phyloP scores from a whole-genome alignment of 2,113 vertebrate species.

The Leucopternis melanops region DNA sequence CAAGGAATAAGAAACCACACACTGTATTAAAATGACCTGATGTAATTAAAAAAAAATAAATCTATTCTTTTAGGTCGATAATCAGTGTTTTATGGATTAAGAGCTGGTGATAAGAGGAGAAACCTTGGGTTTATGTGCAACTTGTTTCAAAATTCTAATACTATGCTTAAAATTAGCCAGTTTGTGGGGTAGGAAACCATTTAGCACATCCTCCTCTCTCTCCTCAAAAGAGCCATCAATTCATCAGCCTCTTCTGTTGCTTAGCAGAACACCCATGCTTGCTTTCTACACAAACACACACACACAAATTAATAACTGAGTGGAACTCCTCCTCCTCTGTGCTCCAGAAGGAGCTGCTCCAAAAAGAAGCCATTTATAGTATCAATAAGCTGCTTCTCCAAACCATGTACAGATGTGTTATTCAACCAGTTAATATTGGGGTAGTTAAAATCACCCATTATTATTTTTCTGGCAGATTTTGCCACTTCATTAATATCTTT shows the following conservation, averaged over 20 bases:
- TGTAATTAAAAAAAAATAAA: background rate
- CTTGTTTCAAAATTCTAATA: background rate
- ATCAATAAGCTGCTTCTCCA: constrained; percentile 71
- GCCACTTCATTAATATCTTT: constrained; percentile 72
- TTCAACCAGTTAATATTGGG: constrained; percentile 71
- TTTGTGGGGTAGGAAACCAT: background rate
- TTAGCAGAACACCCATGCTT: constrained; percentile 55
- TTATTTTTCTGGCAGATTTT: constrained; percentile 74
- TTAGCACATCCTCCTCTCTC: background rate
- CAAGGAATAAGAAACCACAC: background rate
- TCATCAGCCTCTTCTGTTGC: background rate
- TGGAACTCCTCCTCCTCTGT: constrained; percentile 60
- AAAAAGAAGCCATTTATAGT: constrained; percentile 70
- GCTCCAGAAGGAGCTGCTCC: constrained; percentile 67
- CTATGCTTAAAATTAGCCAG: background rate
- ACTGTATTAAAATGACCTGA: background rate
- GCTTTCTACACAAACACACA: constrained; percentile 64
- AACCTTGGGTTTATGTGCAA: background rate
- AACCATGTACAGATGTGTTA: constrained; percentile 73
- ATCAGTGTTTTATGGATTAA: background rate
- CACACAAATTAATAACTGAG: constrained; percentile 58
- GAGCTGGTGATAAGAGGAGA: background rate
- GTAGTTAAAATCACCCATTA: constrained; percentile 75
- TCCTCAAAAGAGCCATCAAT: background rate
- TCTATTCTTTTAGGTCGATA: background rate